Base-by-base conservation (phyloP, 2,797 vertebrate species). In the Diplodus sargus region DNA sequence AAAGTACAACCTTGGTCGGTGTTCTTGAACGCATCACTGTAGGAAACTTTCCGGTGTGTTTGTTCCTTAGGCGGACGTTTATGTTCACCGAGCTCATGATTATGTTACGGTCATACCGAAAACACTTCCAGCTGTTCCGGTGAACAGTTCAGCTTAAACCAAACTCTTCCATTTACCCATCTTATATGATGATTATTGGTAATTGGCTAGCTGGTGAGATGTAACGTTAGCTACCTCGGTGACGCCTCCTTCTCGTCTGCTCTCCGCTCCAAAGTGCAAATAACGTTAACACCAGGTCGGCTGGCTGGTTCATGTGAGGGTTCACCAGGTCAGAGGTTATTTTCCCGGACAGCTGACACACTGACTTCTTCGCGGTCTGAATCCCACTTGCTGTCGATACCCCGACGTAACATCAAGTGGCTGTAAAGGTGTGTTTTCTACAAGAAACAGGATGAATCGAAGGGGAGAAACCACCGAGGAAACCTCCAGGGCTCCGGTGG, bases 201-300 rank as follows among this genome's bases (percentile, higher is more conserved):
- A 17, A 42, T 4, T 22, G 12, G 67, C 10, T 13, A 58, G 17
- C 25, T 25, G 9, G 39, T 11, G n/a, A 51, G 16, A 2, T 30
- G 10, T 25, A 39, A 11, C 39, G 39, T 3, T 39, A n/a, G 11
- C 8, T 5, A 5, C 17, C 8, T 3, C 18, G 14, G 73, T 70
- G 30, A 78, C 86, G 59, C 85, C 85, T 71, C 61, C 60, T 13
- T 11, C 4, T 12, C 20, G 53, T 39, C 16, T 14, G 25, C 2
- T 69, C 2, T 22, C 56, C 42, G 53, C 62, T 73, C 49, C 82
- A 90, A 90, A 87, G 89, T 90, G 2, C 90, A 88, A 22, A 49
- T 25, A 39, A 39, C 34, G 49, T 51, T 23, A 48, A 17, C 25
- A 3, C 42, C 14, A n/a, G 23, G 23, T 56, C 34, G 18, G 5